phyloP scores from a whole-genome alignment of 2,888 invertebrate species.

The Phanerotoma sp. region DNA sequence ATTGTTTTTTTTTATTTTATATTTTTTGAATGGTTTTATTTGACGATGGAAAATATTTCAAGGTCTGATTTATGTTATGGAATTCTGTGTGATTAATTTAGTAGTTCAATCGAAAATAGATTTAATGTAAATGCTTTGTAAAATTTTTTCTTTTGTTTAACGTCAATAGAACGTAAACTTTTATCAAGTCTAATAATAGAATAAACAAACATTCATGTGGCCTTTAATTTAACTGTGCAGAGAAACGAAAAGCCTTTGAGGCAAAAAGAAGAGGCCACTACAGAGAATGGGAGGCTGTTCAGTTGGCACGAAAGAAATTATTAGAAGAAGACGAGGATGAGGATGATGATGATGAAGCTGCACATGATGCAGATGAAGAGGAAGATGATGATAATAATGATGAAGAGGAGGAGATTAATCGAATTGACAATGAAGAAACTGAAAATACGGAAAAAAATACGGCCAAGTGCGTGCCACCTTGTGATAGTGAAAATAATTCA shows the following conservation, averaged over 20 bases:
- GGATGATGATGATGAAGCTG: constrained; percentile 61
- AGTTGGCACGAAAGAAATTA: constrained; percentile 86
- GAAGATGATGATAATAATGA: constrained; percentile 30
- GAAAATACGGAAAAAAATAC: constrained; percentile 31
- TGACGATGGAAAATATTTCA: too few relatives aligned
- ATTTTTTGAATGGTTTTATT: too few relatives aligned
- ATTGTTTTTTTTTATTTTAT: constrained; percentile 14
- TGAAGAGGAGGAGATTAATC: constrained; percentile 27
- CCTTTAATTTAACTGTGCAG: too few relatives aligned
- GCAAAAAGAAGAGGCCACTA: constrained; percentile 95
- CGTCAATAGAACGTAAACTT: too few relatives aligned
- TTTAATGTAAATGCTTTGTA: too few relatives aligned
- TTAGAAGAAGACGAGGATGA: constrained; percentile 88
- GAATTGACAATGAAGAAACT: constrained; percentile 29
- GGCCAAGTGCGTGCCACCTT: constrained; percentile 54
- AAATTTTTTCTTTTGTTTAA: constrained; percentile 35
- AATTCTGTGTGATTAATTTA: too few relatives aligned
- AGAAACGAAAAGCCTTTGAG: constrained; percentile 79
- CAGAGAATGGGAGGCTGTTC: constrained; percentile 95
- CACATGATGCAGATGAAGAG: constrained; percentile 32
- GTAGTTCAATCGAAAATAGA: too few relatives aligned
- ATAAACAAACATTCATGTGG: too few relatives aligned
- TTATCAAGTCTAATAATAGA: too few relatives aligned
- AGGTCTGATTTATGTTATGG: too few relatives aligned
- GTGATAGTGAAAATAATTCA: constrained; percentile 45